Conservation (phyloP, 2,797 vertebrate species). For the Otolemur crassicaudatus region DNA sequence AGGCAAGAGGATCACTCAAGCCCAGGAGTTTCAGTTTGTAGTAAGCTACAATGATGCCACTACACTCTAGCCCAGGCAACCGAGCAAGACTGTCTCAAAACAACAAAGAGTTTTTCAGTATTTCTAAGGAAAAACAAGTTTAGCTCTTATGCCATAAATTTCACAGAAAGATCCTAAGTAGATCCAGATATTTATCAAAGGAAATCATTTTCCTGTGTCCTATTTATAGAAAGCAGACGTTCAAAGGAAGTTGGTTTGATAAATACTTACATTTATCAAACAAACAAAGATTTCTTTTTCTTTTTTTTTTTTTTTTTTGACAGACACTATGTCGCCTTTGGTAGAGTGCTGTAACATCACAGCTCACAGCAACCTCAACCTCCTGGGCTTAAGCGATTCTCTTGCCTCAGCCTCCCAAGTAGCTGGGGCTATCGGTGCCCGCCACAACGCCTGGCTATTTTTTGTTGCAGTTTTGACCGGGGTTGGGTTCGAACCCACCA, state of each 20-base stretch:
- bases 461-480: too few relatives aligned
- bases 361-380: too few relatives aligned
- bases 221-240: constrained; percentile 66
- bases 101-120: constrained; percentile 9
- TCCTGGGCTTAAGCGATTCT: too few relatives aligned
- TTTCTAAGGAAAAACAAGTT: constrained; percentile 44
- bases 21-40: background rate
- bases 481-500: too few relatives aligned
- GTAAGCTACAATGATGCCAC: background rate
- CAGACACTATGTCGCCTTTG: too few relatives aligned
- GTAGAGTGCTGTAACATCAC: too few relatives aligned
- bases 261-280: constrained; percentile 53
- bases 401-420: too few relatives aligned
- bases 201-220: constrained; percentile 61
- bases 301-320: too few relatives aligned
- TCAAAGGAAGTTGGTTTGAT: constrained; percentile 52
- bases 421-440: too few relatives aligned
- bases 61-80: background rate
- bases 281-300: background rate
- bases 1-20: background rate
- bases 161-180: constrained; percentile 67
- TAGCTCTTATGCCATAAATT: constrained; percentile 46
- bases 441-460: too few relatives aligned
- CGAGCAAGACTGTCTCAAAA: background rate
- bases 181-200: constrained; percentile 67